A percentile compares a stretch with the other conserved stretches of the same genome.
These are phyloP conservation scores for Papilio polyxenes DNA, from an alignment of 1,140 invertebrate species.

Conservation along the genomic window DNA sequence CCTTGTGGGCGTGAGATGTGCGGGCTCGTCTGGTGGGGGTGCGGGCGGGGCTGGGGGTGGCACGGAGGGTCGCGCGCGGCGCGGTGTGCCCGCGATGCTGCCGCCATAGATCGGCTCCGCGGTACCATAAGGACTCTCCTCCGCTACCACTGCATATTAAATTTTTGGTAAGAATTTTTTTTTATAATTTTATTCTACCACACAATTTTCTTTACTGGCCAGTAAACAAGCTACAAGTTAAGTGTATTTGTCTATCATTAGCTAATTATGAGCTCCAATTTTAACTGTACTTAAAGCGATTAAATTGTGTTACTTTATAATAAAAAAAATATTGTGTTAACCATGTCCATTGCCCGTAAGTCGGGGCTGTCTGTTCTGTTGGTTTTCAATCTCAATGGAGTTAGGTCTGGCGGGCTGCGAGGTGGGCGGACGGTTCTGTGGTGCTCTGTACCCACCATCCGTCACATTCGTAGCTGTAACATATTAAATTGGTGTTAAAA, in stretches of 20 bases:
- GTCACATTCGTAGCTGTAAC: slow-evolving; percentile 67
- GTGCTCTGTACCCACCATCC: slow-evolving; percentile 67
- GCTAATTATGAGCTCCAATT: too few species aligned
- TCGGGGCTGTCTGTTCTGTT: slow-evolving; percentile 67
- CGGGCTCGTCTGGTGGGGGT: slow-evolving; percentile 81
- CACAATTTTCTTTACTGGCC: too few species aligned
- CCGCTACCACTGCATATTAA: slow-evolving; percentile 65
- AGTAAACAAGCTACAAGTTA: too few species aligned
- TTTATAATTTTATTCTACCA: too few species aligned
- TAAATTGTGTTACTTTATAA: not conserved
- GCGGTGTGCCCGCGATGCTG: slow-evolving; percentile 80
- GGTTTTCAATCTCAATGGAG: slow-evolving; percentile 77
- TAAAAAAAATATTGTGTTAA: slow-evolving; percentile 42
- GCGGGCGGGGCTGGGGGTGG: slow-evolving; percentile 93
- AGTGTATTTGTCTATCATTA: too few species aligned
- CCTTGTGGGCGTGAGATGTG: slow-evolving; percentile 66
- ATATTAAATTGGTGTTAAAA: slow-evolving; percentile 23
- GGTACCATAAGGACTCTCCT: slow-evolving; percentile 79
- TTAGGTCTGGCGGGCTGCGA: slow-evolving; percentile 71
- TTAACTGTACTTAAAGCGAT: not conserved
- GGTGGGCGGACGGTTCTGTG: slow-evolving; percentile 56
- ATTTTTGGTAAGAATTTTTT: too few species aligned
- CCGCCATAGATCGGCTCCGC: slow-evolving; percentile 67
- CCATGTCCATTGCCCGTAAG: slow-evolving; percentile 76
- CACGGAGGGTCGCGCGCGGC: slow-evolving; percentile 88